These are phyloP conservation scores for Plecturocebus donacophilus DNA, from an alignment of 2,113 vertebrate species.

Conservation along the genomic window DNA sequence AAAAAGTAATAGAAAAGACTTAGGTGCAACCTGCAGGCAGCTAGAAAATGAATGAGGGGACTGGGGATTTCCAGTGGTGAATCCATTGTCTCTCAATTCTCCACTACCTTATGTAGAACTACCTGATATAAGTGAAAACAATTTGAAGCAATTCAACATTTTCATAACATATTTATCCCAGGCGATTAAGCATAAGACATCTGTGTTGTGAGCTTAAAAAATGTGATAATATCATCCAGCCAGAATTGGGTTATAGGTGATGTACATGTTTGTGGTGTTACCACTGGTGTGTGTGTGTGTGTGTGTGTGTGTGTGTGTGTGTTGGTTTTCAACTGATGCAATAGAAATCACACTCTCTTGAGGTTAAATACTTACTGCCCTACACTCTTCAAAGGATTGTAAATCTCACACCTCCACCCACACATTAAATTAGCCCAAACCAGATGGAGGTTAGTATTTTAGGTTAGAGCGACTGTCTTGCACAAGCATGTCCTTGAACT, in stretches of 20 bases:
- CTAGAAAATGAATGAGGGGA: not conserved
- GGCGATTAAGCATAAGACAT: not conserved
- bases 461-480: slow-evolving; percentile 13
- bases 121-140: not conserved
- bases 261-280: not conserved
- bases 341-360: slow-evolving; percentile 47
- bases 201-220: not conserved
- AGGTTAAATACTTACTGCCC: slow-evolving; percentile 37
- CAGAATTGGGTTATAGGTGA: not conserved
- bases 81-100: not conserved
- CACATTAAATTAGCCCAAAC: slow-evolving; percentile 36
- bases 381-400: slow-evolving; percentile 60
- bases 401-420: slow-evolving; percentile 62
- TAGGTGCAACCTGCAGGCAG: not conserved
- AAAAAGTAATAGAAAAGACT: not conserved
- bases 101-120: not conserved
- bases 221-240: not conserved
- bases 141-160: slow-evolving; percentile 29
- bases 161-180: not conserved
- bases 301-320: not conserved
- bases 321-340: slow-evolving; percentile 33
- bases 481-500: not conserved
- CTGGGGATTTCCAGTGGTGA: not conserved
- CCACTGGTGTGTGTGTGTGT: not conserved
- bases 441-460: slow-evolving; percentile 15